Percentiles rank a stretch among this genome's conserved stretches.
phyloP scores from a whole-genome alignment of 2,797 vertebrate genomes.

The Labroides dimidiatus region DNA sequence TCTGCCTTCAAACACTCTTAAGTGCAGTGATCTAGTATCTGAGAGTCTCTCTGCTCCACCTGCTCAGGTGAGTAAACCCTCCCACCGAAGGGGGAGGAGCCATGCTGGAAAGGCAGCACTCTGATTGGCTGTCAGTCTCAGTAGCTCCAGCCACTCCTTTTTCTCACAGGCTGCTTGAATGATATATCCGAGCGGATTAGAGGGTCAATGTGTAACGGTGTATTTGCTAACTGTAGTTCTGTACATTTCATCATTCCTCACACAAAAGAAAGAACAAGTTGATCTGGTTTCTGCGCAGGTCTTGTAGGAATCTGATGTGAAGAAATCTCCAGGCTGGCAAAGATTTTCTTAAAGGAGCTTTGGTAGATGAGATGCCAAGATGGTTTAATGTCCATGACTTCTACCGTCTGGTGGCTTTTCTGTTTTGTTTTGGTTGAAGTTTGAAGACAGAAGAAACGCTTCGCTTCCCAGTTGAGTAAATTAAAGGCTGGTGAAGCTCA shows the following conservation, averaged over 20 bases:
- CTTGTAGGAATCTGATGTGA: not conserved
- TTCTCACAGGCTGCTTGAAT: constrained; percentile 21
- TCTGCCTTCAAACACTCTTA: constrained; percentile 4
- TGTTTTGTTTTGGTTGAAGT: no score
- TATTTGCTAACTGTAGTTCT: constrained; percentile 20
- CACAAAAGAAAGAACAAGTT: constrained; percentile 22
- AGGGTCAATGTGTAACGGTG: constrained; percentile 25
- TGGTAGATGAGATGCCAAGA: not conserved
- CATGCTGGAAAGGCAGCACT: constrained; percentile 5
- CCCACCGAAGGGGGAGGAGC: constrained; percentile 57
- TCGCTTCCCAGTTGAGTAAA: no score
- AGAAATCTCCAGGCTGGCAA: not conserved
- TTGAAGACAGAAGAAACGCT: no score
- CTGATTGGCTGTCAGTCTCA: constrained; percentile 49
- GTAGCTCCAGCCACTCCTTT: constrained; percentile 2
- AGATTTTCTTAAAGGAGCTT: not conserved
- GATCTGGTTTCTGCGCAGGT: constrained; percentile 4
- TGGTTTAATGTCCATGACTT: not conserved
- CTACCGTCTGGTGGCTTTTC: no score
- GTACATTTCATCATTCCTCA: constrained; percentile 20
- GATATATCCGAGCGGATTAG: constrained; percentile 22
- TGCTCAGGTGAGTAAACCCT: constrained; percentile 72
- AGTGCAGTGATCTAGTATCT: constrained; percentile 22
- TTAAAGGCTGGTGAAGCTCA: no score
- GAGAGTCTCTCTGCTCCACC: constrained; percentile 61